Evolutionary conservation across 2,797 vertebrate genomes (phyloP).

Genomic region (Schizopygopsis pylzovi): DNA sequence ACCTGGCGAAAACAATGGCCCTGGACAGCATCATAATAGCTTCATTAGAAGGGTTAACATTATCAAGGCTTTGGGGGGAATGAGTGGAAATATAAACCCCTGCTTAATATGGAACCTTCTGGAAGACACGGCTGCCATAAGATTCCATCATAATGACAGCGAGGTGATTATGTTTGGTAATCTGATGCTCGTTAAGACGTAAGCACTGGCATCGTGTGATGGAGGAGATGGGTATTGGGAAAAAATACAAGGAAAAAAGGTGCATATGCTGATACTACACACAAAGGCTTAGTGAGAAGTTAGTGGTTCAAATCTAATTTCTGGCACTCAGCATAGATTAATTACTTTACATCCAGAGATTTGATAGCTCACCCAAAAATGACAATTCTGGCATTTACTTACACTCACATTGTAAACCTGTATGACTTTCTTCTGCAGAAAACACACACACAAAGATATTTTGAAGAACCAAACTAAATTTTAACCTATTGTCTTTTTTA

Average conservation of each 20-base stretch:
- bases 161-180: conserved; percentile 68
- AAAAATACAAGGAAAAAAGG: conserved; percentile 17
- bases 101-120: conserved; percentile 71
- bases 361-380: not conserved
- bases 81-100: conserved; percentile 80
- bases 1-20: conserved; percentile 79
- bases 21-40: conserved; percentile 84
- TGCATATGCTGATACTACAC: conserved; percentile 5
- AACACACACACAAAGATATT: not conserved
- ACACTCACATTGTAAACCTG: not conserved
- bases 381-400: not conserved
- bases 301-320: conserved; percentile 1
- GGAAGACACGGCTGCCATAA: conserved; percentile 69
- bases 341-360: not conserved
- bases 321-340: not conserved
- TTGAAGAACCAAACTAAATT: not conserved
- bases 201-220: conserved; percentile 62
- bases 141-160: conserved; percentile 68
- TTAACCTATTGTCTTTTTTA: not conserved
- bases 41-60: conserved; percentile 84
- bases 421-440: not conserved
- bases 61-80: conserved; percentile 78
- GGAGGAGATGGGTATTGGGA: conserved; percentile 46
- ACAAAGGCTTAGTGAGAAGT: conserved; percentile 27
- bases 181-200: conserved; percentile 71